Percentiles rank a stretch among this genome's conserved stretches.
phyloP scores from a whole-genome alignment of 2,113 vertebrate genomes.

The Panurus biarmicus region DNA sequence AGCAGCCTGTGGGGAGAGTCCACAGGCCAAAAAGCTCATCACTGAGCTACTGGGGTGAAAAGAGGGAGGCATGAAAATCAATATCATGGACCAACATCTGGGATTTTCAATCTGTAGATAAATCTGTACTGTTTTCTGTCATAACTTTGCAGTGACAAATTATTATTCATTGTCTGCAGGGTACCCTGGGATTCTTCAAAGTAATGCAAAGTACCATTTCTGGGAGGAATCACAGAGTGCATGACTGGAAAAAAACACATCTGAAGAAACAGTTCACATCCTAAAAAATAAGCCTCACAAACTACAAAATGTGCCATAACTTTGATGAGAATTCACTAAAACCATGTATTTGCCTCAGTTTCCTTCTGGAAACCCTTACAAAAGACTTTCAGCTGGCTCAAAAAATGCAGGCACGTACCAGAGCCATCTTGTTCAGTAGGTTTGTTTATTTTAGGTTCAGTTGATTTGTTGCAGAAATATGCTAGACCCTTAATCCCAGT shows the following conservation, averaged over 20 bases:
- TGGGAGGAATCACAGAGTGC: not conserved
- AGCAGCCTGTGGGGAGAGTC: not conserved
- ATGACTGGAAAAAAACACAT: not conserved
- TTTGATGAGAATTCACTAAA: not conserved
- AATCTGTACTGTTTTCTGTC: not conserved
- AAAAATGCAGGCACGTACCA: not conserved
- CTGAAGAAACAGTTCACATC: not conserved
- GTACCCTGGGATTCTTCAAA: not conserved
- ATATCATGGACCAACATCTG: not conserved
- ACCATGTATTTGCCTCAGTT: not conserved
- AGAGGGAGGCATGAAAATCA: not conserved
- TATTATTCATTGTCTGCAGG: not conserved
- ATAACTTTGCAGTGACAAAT: not conserved
- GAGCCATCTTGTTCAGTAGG: slow-evolving; percentile 12
- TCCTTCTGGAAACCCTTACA: not conserved
- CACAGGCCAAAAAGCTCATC: rapidly evolving
- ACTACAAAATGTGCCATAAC: not conserved
- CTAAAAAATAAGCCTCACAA: not conserved
- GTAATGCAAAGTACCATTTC: not conserved
- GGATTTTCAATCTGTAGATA: not conserved
- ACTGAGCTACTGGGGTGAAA: not conserved
- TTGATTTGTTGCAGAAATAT: slow-evolving; percentile 68
- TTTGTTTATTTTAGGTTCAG: slow-evolving; percentile 71
- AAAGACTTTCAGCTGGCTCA: slow-evolving; percentile 24
- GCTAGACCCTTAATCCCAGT: slow-evolving; percentile 66